Conservation (phyloP, 2,888 invertebrate genomes). For the Brenthis hecate region DNA sequence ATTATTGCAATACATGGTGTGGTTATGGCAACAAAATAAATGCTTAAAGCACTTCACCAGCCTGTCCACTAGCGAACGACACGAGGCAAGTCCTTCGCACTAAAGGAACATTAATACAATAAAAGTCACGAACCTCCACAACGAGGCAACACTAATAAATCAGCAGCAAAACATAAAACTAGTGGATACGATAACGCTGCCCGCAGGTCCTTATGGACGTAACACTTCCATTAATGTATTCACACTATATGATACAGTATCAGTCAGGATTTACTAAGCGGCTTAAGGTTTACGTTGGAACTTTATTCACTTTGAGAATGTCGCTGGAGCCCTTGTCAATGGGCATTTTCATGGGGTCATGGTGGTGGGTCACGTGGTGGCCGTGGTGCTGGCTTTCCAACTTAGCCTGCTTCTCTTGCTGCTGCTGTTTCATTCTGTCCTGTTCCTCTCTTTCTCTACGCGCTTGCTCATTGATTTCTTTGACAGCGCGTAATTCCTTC, state of each 20-base stretch:
- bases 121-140: conserved; percentile 69
- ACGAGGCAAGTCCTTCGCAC: conserved; percentile 76
- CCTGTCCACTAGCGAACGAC: conserved; percentile 74
- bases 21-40: conserved; percentile 84
- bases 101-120: conserved; percentile 78
- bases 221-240: conserved; percentile 74
- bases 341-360: conserved; percentile 88
- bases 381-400: conserved; percentile 88
- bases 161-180: conserved; percentile 79
- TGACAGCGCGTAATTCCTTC: conserved; percentile 96
- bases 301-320: conserved; percentile 90
- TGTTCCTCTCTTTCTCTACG: conserved; percentile 95
- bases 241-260: conserved; percentile 82
- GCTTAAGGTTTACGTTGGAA: conserved; percentile 85
- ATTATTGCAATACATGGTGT: conserved; percentile 82
- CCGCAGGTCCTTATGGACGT: conserved; percentile 72
- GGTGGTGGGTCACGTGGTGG: conserved; percentile 87
- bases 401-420: conserved; percentile 93
- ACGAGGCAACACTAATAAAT: conserved; percentile 61
- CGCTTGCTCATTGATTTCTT: conserved; percentile 97
- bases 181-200: conserved; percentile 77
- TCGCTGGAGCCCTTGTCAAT: conserved; percentile 89
- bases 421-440: conserved; percentile 94
- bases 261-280: conserved; percentile 75
- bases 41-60: conserved; percentile 83